phyloP scores from a whole-genome alignment of 2,888 invertebrate genomes.

The Lordiphosa andalusiaca region DNA sequence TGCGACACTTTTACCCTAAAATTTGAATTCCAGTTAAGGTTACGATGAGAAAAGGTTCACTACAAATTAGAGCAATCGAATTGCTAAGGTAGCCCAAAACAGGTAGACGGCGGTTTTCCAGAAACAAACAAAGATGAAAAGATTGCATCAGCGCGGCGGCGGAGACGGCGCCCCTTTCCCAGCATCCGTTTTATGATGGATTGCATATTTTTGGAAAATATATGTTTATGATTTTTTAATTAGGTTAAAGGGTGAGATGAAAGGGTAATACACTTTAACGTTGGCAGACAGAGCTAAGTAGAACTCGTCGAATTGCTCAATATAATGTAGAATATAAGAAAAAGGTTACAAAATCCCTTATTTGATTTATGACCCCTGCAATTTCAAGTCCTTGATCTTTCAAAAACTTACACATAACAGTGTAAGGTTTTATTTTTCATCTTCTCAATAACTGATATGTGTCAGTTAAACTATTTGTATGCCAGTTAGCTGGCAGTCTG shows the following conservation, averaged over 20 bases:
- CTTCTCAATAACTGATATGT: too few relatives aligned
- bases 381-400: too few relatives aligned
- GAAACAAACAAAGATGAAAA: background rate
- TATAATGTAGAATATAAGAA: too few relatives aligned
- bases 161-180: conserved; percentile 32
- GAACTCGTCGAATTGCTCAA: too few relatives aligned
- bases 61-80: conserved; percentile 53
- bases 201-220: conserved; percentile 27
- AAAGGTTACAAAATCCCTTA: too few relatives aligned
- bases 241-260: background rate
- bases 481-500: too few relatives aligned
- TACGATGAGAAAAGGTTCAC: conserved; percentile 7
- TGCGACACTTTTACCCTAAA: conserved; percentile 59
- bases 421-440: too few relatives aligned
- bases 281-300: too few relatives aligned
- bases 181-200: conserved; percentile 31
- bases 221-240: conserved; percentile 33
- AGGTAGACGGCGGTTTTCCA: conserved; percentile 39
- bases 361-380: too few relatives aligned
- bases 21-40: conserved; percentile 53
- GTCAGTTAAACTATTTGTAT: too few relatives aligned
- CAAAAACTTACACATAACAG: too few relatives aligned
- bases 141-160: conserved; percentile 48
- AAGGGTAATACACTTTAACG: background rate
- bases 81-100: conserved; percentile 35